A percentile compares a stretch with the other conserved stretches of the same genome.
These are phyloP conservation scores for Gymnobelideus leadbeateri DNA, from an alignment of 2,113 vertebrate species.

Conservation along the genomic window DNA sequence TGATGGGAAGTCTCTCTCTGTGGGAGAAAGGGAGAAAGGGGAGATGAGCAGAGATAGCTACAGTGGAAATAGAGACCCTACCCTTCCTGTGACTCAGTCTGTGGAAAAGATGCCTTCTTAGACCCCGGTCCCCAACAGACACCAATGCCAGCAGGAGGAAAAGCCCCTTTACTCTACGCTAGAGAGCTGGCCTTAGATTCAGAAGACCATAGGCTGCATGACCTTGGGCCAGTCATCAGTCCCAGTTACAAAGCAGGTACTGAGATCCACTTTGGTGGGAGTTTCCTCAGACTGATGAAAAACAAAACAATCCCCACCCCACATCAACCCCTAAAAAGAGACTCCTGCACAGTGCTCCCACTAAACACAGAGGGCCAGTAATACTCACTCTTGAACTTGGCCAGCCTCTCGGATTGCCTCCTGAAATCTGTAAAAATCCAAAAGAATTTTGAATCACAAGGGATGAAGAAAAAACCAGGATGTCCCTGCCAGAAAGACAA, in stretches of 20 bases:
- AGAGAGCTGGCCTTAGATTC: too few species aligned
- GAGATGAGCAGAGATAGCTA: not conserved
- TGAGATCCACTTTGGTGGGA: not conserved
- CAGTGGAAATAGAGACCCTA: not conserved
- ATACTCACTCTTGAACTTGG: conserved; percentile 86
- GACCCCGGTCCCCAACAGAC: too few species aligned
- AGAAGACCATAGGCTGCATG: not conserved
- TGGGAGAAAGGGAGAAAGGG: conserved; percentile 5
- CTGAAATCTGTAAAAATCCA: conserved; percentile 87
- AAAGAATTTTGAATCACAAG: not conserved
- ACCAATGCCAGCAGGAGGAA: not conserved
- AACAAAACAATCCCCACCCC: too few species aligned
- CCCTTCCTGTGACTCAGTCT: not conserved
- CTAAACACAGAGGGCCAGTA: not conserved
- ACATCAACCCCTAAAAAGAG: too few species aligned
- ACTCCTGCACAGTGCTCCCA: too few species aligned
- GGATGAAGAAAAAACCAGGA: not conserved
- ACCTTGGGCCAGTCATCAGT: too few species aligned
- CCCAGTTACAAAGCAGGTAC: not conserved
- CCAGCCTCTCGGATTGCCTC: conserved; percentile 83
- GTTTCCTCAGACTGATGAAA: too few species aligned
- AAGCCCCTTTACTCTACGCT: not conserved
- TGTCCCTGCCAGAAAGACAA: conserved; percentile 1
- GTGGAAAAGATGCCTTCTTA: not conserved
- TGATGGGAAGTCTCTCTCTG: conserved; percentile 85